Percentiles rank a stretch among this genome's conserved stretches.
phyloP scores from a whole-genome alignment of 2,888 invertebrate genomes.

The Lasioglossum morio region DNA sequence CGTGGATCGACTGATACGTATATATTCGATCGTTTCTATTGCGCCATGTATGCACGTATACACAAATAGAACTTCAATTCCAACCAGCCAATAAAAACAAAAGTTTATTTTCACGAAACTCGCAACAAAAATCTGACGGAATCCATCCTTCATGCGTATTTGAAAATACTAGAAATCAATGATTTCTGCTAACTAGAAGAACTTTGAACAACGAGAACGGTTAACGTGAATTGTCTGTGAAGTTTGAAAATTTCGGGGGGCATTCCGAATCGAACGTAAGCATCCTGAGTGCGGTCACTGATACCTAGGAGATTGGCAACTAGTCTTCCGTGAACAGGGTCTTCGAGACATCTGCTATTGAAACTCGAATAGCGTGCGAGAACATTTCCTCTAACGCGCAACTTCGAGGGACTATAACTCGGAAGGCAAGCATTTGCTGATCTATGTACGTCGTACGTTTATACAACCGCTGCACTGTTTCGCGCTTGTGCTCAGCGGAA shows the following conservation, averaged over 20 bases:
- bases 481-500: background rate
- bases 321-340: constrained; percentile 21
- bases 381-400: constrained; percentile 23
- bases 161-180: background rate
- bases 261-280: constrained; percentile 15
- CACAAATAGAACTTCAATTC: background rate
- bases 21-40: background rate
- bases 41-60: background rate
- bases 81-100: background rate
- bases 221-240: background rate
- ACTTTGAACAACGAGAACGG: background rate
- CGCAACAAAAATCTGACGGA: background rate
- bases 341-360: constrained; percentile 31
- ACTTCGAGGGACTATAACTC: constrained; percentile 11
- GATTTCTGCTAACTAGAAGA: background rate
- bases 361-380: constrained; percentile 34
- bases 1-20: background rate
- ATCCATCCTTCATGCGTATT: background rate
- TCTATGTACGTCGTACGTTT: constrained; percentile 22
- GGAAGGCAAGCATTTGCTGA: constrained; percentile 9
- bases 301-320: constrained; percentile 19
- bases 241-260: background rate
- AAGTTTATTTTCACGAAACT: background rate
- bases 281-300: constrained; percentile 13
- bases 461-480: constrained; percentile 25